Evolutionary conservation across 1,140 invertebrate species (phyloP).

Genomic region (Calephelis virginiensis): DNA sequence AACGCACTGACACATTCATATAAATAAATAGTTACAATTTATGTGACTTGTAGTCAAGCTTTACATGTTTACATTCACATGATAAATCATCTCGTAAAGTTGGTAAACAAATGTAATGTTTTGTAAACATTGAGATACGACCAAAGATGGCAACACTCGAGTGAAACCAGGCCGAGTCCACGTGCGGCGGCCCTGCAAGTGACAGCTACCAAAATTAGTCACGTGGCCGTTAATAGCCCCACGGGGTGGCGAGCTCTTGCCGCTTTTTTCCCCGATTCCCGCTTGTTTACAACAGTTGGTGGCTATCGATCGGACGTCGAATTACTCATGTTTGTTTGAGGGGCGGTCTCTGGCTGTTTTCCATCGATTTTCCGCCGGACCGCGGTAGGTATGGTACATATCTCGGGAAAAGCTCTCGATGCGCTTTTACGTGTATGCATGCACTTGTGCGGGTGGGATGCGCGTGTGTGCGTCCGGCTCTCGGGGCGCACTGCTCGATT

Average conservation of each 20-base stretch:
- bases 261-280: constrained; percentile 58
- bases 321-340: constrained; percentile 56
- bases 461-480: constrained; percentile 48
- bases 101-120: background rate
- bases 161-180: constrained; percentile 33
- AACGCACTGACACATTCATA: no score
- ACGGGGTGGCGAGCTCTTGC: constrained; percentile 44
- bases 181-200: constrained; percentile 51
- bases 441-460: constrained; percentile 41
- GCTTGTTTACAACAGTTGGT: constrained; percentile 72
- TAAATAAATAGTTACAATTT: no score
- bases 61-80: no score
- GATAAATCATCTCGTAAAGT: no score
- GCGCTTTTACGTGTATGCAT: constrained; percentile 45
- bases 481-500: constrained; percentile 68
- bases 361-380: constrained; percentile 57
- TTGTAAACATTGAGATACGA: constrained; percentile 5
- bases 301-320: constrained; percentile 63
- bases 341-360: constrained; percentile 54
- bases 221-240: constrained; percentile 66
- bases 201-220: constrained; percentile 72
- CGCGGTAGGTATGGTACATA: constrained; percentile 38
- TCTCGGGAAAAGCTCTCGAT: constrained; percentile 46
- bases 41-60: no score
- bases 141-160: constrained; percentile 21